Evolutionary conservation across 2,113 vertebrate genomes (phyloP).

Genomic region (Felis chaus): DNA sequence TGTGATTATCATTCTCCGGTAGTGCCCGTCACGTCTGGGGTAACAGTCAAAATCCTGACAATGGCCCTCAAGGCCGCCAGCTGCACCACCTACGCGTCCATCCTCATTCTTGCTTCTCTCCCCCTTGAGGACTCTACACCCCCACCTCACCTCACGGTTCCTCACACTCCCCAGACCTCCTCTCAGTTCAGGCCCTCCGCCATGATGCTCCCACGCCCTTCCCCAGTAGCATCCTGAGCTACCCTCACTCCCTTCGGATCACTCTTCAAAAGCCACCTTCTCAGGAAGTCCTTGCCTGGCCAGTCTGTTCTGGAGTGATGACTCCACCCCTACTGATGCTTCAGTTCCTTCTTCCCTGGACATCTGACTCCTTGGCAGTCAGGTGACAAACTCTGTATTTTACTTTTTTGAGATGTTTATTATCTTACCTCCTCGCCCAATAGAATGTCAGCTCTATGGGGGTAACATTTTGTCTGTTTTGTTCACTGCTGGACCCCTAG

Average conservation of each 20-base stretch:
- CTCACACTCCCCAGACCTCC: background rate
- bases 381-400: background rate
- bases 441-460: background rate
- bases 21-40: background rate
- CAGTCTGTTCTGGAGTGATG: no score
- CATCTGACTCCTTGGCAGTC: background rate
- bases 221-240: fast-evolving
- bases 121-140: background rate
- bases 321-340: fast-evolving
- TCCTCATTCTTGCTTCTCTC: background rate
- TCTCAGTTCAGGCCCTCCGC: background rate
- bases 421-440: background rate
- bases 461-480: background rate
- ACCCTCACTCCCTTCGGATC: background rate
- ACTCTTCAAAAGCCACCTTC: background rate
- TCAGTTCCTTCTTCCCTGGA: background rate
- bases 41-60: background rate
- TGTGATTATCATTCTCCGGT: background rate
- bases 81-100: background rate
- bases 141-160: background rate
- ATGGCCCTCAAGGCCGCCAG: no score
- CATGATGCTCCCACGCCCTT: fast-evolving
- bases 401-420: background rate
- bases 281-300: background rate
- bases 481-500: background rate